phyloP scores from a whole-genome alignment of 2,113 vertebrate species.

The Circaetus gallicus region DNA sequence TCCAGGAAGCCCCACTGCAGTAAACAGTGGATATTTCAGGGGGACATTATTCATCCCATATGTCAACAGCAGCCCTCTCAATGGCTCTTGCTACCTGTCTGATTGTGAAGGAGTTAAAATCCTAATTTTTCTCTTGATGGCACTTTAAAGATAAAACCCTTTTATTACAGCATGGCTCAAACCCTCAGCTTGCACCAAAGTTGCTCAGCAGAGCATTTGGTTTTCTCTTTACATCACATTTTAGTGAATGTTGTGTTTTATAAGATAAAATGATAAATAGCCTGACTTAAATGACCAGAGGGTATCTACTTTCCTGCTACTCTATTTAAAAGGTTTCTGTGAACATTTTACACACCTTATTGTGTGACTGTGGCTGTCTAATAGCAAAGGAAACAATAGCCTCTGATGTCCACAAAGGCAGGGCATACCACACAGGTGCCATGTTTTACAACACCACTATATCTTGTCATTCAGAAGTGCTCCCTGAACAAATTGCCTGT shows the following conservation, averaged over 20 bases:
- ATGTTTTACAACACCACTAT: conserved; percentile 73
- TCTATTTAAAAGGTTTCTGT: conserved; percentile 59
- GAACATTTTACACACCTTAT: conserved; percentile 58
- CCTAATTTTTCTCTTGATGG: not conserved
- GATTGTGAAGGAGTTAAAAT: not conserved
- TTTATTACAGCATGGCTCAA: not conserved
- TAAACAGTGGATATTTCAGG: not conserved
- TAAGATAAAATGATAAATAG: conserved; percentile 65
- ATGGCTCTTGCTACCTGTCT: not conserved
- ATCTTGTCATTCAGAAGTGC: conserved; percentile 65
- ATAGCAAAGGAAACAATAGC: conserved; percentile 52
- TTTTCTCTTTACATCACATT: conserved; percentile 13
- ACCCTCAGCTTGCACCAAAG: not conserved
- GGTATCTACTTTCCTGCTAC: conserved; percentile 29
- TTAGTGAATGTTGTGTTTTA: conserved; percentile 30
- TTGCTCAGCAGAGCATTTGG: conserved; percentile 17
- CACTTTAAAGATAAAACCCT: not conserved
- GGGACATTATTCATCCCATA: not conserved
- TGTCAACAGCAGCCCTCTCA: not conserved
- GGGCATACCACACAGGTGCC: conserved; percentile 62
- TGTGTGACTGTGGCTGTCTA: conserved; percentile 38
- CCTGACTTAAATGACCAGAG: conserved; percentile 52
- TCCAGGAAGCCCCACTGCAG: not conserved
- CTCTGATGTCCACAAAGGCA: conserved; percentile 53
- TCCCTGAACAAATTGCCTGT: conserved; percentile 64